A percentile compares a stretch with the other conserved stretches of the same genome.
Conservation (phyloP, 2,888 invertebrate species). For the Diadegma fenestrale region DNA sequence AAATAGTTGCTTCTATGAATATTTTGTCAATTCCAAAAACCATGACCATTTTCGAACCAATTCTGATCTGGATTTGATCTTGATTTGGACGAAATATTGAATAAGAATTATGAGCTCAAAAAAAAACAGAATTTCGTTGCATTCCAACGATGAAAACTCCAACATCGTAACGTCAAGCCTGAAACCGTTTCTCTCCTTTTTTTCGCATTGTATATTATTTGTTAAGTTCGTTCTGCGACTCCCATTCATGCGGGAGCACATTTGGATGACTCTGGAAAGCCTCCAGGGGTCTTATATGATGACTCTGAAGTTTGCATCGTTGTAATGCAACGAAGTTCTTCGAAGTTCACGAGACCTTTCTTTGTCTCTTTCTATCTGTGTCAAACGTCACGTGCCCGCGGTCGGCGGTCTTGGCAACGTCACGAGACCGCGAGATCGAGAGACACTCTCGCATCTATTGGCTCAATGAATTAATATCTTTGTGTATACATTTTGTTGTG, state of each 20-base stretch:
- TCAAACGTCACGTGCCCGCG: constrained; percentile 59
- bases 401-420: constrained; percentile 62
- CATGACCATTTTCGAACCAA: no score
- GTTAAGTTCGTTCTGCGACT: constrained; percentile 42
- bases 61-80: no score
- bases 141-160: no score
- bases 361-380: constrained; percentile 18
- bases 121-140: no score
- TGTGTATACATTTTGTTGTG: constrained; percentile 30
- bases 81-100: no score
- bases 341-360: constrained; percentile 57
- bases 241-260: constrained; percentile 59
- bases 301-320: no score
- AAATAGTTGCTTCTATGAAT: no score
- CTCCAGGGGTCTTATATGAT: constrained; percentile 1
- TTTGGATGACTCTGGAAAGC: constrained; percentile 24
- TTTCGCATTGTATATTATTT: constrained; percentile 2
- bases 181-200: constrained; percentile 29
- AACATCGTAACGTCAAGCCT: no score
- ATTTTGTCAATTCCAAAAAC: no score
- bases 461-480: constrained; percentile 6
- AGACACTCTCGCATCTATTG: constrained; percentile 37
- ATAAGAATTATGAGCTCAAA: no score
- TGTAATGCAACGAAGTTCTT: no score
- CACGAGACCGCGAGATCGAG: constrained; percentile 53